Evolutionary conservation across 1,140 invertebrate species (phyloP).

Genomic region (Psilanteris sp.): DNA sequence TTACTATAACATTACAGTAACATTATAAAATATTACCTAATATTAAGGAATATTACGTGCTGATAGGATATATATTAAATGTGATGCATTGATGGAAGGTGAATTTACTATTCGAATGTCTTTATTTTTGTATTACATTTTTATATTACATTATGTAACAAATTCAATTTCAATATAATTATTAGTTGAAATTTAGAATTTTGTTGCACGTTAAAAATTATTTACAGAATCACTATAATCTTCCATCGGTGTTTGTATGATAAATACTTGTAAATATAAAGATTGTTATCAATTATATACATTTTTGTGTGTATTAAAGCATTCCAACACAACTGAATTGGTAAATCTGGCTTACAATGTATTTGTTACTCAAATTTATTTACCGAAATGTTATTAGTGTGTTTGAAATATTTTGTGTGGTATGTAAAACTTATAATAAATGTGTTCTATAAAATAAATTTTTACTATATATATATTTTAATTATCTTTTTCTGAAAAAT

Average conservation of each 20-base stretch:
- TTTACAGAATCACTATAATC: constrained; percentile 35
- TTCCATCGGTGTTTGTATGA: constrained; percentile 72
- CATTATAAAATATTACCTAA: too few relatives aligned
- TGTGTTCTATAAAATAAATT: constrained; percentile 6
- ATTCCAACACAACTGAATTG: constrained; percentile 67
- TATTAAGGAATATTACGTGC: too few relatives aligned
- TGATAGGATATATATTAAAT: too few relatives aligned
- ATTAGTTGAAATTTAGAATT: too few relatives aligned
- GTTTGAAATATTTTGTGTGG: constrained; percentile 20
- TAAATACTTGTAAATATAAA: constrained; percentile 74
- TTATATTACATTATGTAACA: constrained; percentile 3
- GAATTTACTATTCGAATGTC: background rate
- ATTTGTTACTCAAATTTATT: constrained; percentile 65
- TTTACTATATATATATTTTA: too few relatives aligned
- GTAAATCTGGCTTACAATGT: constrained; percentile 48
- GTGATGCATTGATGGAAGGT: constrained; percentile 57
- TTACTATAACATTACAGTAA: too few relatives aligned
- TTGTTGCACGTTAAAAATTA: too few relatives aligned
- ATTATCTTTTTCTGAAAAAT: too few relatives aligned
- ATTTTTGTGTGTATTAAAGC: constrained; percentile 66
- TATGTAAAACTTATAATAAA: constrained; percentile 34
- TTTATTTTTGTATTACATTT: constrained; percentile 13
- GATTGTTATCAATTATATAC: constrained; percentile 60
- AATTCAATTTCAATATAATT: too few relatives aligned
- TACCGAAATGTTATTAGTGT: constrained; percentile 29